phyloP scores from a whole-genome alignment of 2,888 invertebrate genomes.

The Scaptomyza reducta region DNA sequence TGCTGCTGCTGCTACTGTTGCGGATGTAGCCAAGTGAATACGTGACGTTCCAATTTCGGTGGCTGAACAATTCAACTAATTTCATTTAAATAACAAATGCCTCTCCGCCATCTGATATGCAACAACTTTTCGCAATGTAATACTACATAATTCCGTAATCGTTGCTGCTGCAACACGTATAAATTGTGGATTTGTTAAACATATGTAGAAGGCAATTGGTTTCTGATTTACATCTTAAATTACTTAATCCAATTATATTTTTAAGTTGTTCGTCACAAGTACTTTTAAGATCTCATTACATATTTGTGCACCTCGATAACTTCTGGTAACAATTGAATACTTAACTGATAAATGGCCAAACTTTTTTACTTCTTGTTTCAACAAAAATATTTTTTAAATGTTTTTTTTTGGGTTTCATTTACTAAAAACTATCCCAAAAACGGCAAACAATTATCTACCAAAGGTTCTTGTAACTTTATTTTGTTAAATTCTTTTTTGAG shows the following conservation, averaged over 20 bases:
- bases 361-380: too few relatives aligned
- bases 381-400: too few relatives aligned
- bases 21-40: constrained; percentile 56
- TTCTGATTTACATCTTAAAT: not conserved
- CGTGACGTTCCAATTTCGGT: constrained; percentile 54
- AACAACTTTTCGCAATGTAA: constrained; percentile 27
- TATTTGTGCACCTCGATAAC: too few relatives aligned
- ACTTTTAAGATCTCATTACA: too few relatives aligned
- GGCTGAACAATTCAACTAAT: constrained; percentile 56
- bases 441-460: too few relatives aligned
- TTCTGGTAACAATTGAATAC: too few relatives aligned
- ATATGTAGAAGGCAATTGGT: not conserved
- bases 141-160: constrained; percentile 8
- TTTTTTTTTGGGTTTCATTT: too few relatives aligned
- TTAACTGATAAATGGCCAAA: too few relatives aligned
- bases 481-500: too few relatives aligned
- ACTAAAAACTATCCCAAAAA: too few relatives aligned
- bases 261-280: too few relatives aligned
- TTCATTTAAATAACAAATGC: constrained; percentile 67
- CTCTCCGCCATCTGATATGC: constrained; percentile 32
- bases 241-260: not conserved
- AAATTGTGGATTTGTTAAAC: constrained; percentile 6
- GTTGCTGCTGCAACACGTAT: not conserved
- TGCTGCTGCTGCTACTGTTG: constrained; percentile 9
- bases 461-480: too few relatives aligned